Percentiles rank a stretch among this genome's conserved stretches.
phyloP scores from a whole-genome alignment of 2,113 vertebrate species.

The Ictidomys tridecemlineatus region DNA sequence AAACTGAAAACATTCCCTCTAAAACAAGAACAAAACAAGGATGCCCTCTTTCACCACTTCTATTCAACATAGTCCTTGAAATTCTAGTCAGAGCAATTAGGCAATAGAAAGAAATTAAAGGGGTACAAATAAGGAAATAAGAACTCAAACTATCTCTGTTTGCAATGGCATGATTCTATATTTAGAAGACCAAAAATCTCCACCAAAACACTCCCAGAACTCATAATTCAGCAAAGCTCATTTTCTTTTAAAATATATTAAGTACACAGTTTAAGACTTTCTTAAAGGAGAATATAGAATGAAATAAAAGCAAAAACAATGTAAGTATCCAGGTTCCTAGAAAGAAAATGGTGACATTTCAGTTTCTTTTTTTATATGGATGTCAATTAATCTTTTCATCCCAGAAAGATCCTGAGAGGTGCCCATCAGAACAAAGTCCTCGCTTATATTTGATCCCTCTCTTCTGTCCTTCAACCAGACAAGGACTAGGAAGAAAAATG shows the following conservation, averaged over 20 bases:
- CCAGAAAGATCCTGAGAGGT: neutral
- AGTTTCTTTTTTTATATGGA: neutral
- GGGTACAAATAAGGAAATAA: no score
- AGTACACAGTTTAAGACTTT: slow-evolving; percentile 14
- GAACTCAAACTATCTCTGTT: no score
- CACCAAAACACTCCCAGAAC: no score
- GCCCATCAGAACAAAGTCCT: neutral
- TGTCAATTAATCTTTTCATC: neutral
- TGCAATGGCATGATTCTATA: no score
- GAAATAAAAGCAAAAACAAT: neutral
- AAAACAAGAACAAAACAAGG: no score
- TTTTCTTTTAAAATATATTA: neutral
- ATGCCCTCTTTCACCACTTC: no score
- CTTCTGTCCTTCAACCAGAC: neutral
- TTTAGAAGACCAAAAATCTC: no score
- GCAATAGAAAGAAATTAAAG: no score
- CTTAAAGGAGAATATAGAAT: neutral
- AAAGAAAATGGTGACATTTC: neutral
- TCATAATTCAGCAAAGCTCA: neutral
- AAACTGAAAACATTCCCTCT: no score
- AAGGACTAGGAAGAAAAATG: neutral
- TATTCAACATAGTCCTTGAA: no score
- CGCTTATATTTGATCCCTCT: neutral
- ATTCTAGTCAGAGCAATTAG: no score
- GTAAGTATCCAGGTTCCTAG: neutral